Evolutionary conservation across 2,888 invertebrate species (phyloP).

Genomic region (Melanchra persicariae): DNA sequence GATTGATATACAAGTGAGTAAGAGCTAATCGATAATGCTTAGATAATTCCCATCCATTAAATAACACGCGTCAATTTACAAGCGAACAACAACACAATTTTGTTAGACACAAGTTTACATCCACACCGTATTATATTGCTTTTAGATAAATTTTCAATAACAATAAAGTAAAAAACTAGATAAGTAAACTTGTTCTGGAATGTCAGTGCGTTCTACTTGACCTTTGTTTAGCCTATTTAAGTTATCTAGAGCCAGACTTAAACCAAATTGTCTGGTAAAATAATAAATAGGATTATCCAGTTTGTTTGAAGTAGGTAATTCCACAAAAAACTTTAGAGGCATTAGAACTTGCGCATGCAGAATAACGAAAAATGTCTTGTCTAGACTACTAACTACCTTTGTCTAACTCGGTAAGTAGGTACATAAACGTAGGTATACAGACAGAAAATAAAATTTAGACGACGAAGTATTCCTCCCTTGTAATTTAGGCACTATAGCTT

Average conservation of each 20-base stretch:
- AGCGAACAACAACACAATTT: conserved; percentile 13
- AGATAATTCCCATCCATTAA: neutral
- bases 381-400: neutral
- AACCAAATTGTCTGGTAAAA: conserved; percentile 24
- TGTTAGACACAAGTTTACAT: conserved; percentile 8
- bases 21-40: neutral
- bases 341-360: neutral
- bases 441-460: too few relatives aligned
- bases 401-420: neutral
- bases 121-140: neutral
- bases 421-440: too few relatives aligned
- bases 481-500: too few relatives aligned
- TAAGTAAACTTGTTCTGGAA: conserved; percentile 18
- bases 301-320: conserved; percentile 42
- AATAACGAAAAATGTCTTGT: conserved; percentile 18
- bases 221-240: conserved; percentile 25
- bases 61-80: neutral
- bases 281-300: conserved; percentile 38
- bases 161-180: conserved; percentile 2
- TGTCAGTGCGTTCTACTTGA: conserved; percentile 44
- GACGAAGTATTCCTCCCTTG: too few relatives aligned
- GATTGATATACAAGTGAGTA: too few relatives aligned
- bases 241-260: conserved; percentile 11
- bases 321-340: conserved; percentile 26
- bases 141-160: neutral